Evolutionary conservation across 2,797 vertebrate genomes (phyloP), one percentile per base, ranked within the genome.

Genomic region (Vultur gryphus): DNA sequence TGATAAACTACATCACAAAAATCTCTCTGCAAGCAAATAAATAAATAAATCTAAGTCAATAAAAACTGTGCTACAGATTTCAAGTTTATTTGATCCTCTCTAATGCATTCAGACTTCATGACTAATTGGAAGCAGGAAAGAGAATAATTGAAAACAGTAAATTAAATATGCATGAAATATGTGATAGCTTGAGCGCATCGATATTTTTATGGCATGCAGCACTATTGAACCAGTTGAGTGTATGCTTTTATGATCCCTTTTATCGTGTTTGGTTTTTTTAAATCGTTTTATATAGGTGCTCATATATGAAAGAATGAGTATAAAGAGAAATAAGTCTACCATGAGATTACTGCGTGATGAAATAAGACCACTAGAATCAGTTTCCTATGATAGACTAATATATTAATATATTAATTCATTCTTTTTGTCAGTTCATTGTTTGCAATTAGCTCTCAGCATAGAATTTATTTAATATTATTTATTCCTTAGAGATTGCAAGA

Each of bases 341-440:
- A 44, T 80, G 51, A 39, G 35, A 64, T 80, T 57, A 84, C 66
- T 78, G 18, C 18, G 16, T 3, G 6, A 54, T 90, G 29, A 57
- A 78, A 87, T 39, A 55, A n/a, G n/a, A 73, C 48, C 51, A 57
- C 59, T 67, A 54, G 77, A 75, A 84, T 79, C 44, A 64, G 26
- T 52, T 81, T 89, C 39, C 16, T 80, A 6, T 64, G 46, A 16
- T 13, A 57, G 69, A 35, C 26, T 91, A 65, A 83, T 89, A 35
- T 66, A 66, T 88, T 95, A 77, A 93, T 86, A 16, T 91, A 93
- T 95, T 95, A 87, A 96, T 96, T 92, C 0, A 95, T 97, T 96
- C 87, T 90, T 95, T 93, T 85, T 91, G 19, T 92, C 58, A 9
- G 23, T 84, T 64, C 11, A 35, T 87, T 96, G 77, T 92, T 95